These are phyloP conservation scores for Tetragonisca angustula DNA, from an alignment of 2,888 invertebrate genomes.

Conservation along the genomic window DNA sequence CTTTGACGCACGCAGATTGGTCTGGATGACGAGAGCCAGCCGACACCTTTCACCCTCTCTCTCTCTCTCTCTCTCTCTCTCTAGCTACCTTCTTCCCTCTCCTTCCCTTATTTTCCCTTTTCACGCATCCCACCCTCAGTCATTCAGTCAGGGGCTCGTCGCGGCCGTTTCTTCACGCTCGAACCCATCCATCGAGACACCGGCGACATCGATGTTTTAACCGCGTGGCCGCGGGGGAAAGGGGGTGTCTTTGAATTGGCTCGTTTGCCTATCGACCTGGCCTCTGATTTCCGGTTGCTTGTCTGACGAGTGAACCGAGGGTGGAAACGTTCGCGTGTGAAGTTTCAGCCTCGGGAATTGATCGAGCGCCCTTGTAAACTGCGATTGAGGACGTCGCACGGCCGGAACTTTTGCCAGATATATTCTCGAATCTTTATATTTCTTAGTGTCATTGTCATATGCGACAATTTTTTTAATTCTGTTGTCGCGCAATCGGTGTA, in stretches of 20 bases:
- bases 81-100: no score
- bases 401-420: no score
- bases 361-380: not conserved
- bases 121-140: not conserved
- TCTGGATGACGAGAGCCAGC: slow-evolving; percentile 42
- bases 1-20: slow-evolving; percentile 65
- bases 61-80: not conserved
- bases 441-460: accelerated
- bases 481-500: no score
- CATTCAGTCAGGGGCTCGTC: slow-evolving; percentile 19
- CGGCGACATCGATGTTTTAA: slow-evolving; percentile 29
- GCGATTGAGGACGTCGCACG: not conserved
- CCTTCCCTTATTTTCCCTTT: slow-evolving; percentile 6
- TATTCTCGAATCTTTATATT: no score
- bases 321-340: not conserved
- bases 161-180: slow-evolving; percentile 10
- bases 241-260: slow-evolving; percentile 20
- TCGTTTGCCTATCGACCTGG: slow-evolving; percentile 14
- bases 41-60: slow-evolving; percentile 45
- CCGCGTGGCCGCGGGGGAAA: not conserved
- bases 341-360: not conserved
- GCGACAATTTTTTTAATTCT: no score
- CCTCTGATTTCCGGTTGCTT: not conserved
- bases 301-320: not conserved
- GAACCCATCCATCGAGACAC: slow-evolving; percentile 5